Conservation (phyloP, 2,113 vertebrate genomes). For the Melanotaenia duboulayi region DNA sequence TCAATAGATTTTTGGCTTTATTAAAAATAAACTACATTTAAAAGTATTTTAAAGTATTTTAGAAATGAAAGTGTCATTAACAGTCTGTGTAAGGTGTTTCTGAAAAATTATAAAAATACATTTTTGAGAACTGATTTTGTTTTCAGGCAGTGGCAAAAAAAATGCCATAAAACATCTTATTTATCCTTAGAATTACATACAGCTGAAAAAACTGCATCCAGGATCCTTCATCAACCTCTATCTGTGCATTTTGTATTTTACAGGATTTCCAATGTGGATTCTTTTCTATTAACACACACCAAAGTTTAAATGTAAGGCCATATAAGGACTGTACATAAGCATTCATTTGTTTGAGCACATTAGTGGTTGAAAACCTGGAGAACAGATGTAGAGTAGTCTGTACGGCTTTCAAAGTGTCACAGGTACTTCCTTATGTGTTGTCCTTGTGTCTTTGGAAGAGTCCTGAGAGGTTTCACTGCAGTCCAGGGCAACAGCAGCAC, state of each 20-base stretch:
- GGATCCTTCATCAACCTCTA: background rate
- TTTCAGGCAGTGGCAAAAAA: background rate
- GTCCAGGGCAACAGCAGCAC: slow-evolving; percentile 25
- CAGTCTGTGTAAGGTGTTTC: background rate
- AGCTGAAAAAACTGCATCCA: background rate
- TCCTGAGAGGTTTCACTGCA: slow-evolving; percentile 32
- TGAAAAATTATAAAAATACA: background rate
- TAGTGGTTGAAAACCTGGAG: slow-evolving; percentile 9
- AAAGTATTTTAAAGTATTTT: background rate
- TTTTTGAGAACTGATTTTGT: background rate
- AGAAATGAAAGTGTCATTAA: background rate
- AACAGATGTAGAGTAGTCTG: slow-evolving; percentile 4
- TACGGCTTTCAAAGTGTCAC: slow-evolving; percentile 5
- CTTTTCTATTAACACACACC: too few relatives aligned
- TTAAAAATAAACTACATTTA: background rate
- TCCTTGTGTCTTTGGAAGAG: slow-evolving; percentile 16
- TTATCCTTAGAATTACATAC: background rate
- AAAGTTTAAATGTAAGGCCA: background rate
- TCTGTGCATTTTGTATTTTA: background rate
- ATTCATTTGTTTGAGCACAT: background rate
- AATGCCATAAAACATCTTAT: background rate
- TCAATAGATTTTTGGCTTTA: background rate
- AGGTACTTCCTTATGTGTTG: slow-evolving; percentile 34
- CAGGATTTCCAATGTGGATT: too few relatives aligned
- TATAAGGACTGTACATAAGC: background rate